These are phyloP conservation scores for Lydus trimaculatus DNA, from an alignment of 2,888 invertebrate species.

Conservation along the genomic window DNA sequence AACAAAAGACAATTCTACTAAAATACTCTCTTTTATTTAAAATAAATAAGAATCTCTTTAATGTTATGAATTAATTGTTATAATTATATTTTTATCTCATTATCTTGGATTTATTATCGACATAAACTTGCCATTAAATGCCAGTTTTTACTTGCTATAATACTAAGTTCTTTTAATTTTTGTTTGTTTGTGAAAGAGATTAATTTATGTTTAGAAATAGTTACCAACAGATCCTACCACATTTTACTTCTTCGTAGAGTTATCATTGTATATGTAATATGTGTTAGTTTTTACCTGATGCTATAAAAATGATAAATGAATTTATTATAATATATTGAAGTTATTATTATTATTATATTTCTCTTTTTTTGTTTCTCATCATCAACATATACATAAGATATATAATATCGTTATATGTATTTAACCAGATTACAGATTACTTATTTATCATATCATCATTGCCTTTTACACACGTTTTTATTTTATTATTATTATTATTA, in stretches of 20 bases:
- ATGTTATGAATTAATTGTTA: background rate
- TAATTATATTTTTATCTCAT: too few relatives aligned
- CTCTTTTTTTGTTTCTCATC: constrained; percentile 18
- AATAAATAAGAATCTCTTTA: too few relatives aligned
- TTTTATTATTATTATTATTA: constrained; percentile 21
- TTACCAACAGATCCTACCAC: constrained; percentile 35
- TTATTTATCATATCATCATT: constrained; percentile 35
- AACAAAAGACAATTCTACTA: background rate
- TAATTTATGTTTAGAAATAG: constrained; percentile 35
- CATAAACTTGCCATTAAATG: constrained; percentile 41
- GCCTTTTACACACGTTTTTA: constrained; percentile 18
- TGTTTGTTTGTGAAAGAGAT: background rate
- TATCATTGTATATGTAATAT: constrained; percentile 25
- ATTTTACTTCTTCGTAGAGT: constrained; percentile 28
- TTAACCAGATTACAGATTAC: constrained; percentile 32
- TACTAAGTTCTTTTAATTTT: constrained; percentile 21
- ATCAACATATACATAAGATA: constrained; percentile 22
- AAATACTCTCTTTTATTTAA: background rate
- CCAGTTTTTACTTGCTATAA: constrained; percentile 39
- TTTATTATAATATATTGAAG: constrained; percentile 11
- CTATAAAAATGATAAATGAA: constrained; percentile 28
- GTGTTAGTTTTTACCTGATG: constrained; percentile 36
- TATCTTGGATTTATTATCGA: background rate
- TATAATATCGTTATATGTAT: constrained; percentile 22
- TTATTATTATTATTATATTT: constrained; percentile 22